Percentiles rank a stretch among this genome's conserved stretches.
These are phyloP conservation scores for Gisinianus flammeolus DNA, from an alignment of 2,888 invertebrate species.

Conservation along the genomic window DNA sequence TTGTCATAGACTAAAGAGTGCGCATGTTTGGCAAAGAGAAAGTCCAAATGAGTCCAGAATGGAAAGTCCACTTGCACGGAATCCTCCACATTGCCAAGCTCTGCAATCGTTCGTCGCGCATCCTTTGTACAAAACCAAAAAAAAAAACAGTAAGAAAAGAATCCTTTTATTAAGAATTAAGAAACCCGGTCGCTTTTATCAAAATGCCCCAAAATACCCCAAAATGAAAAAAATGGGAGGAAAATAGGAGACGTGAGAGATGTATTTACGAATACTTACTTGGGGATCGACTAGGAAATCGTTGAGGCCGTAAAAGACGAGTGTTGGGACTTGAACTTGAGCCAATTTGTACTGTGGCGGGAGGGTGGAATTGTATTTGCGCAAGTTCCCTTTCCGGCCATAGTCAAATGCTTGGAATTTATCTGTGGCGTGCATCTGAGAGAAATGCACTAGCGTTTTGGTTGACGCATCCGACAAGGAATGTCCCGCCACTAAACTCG, in stretches of 20 bases:
- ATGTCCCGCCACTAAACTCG: too few relatives aligned
- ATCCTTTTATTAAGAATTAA: too few relatives aligned
- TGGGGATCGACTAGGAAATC: neutral
- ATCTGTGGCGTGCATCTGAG: neutral
- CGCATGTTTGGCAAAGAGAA: conserved; percentile 4
- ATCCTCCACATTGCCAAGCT: neutral
- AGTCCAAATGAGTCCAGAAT: conserved; percentile 11
- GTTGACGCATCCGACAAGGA: too few relatives aligned
- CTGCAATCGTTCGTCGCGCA: neutral
- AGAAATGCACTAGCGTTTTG: too few relatives aligned
- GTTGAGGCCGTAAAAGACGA: conserved; percentile 2
- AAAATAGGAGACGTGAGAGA: too few relatives aligned
- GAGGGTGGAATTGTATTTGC: neutral
- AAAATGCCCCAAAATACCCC: neutral
- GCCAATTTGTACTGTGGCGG: conserved; percentile 12
- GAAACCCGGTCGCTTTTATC: too few relatives aligned
- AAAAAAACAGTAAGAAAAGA: too few relatives aligned
- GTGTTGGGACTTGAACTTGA: neutral
- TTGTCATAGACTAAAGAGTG: conserved; percentile 9
- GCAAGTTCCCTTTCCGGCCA: neutral
- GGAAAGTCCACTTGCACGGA: neutral
- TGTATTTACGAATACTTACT: neutral
- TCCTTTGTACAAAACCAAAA: conserved; percentile 16
- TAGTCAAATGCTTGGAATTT: neutral
- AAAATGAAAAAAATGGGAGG: too few relatives aligned